Percentiles rank a stretch among this genome's conserved stretches.
Conservation (phyloP, 2,797 vertebrate genomes). For the Bufotes viridis region DNA sequence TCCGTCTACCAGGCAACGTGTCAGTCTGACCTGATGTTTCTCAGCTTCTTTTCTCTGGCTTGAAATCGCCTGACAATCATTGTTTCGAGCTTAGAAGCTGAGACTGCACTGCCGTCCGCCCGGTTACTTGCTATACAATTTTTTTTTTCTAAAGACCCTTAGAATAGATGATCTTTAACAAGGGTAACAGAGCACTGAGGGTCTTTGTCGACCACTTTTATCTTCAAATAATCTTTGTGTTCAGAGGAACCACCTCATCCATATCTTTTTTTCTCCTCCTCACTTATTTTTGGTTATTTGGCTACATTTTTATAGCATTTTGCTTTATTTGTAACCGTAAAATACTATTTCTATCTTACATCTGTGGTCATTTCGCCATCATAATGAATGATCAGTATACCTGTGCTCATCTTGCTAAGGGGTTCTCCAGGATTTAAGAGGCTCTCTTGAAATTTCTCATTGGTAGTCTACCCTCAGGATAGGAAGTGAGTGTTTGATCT, state of each 20-base stretch:
- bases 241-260: constrained; percentile 2
- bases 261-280: neutral
- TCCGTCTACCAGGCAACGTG: constrained; percentile 35
- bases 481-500: too few species aligned
- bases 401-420: too few species aligned
- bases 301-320: neutral
- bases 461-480: too few species aligned
- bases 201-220: neutral
- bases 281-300: neutral
- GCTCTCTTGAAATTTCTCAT: too few species aligned
- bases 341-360: too few species aligned
- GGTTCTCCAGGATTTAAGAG: too few species aligned
- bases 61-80: constrained; percentile 31
- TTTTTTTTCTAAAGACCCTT: constrained; percentile 15
- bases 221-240: neutral
- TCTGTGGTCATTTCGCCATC: too few species aligned
- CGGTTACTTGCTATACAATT: constrained; percentile 11
- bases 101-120: constrained; percentile 13
- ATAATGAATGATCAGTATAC: too few species aligned
- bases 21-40: constrained; percentile 41
- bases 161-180: constrained; percentile 19
- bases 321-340: too few species aligned
- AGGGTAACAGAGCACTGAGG: constrained; percentile 25
- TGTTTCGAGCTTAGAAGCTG: constrained; percentile 2
- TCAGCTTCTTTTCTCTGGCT: constrained; percentile 15